Percentiles rank a stretch among this genome's conserved stretches.
Conservation (phyloP, 2,888 invertebrate genomes). For the Polyploca ridens region DNA sequence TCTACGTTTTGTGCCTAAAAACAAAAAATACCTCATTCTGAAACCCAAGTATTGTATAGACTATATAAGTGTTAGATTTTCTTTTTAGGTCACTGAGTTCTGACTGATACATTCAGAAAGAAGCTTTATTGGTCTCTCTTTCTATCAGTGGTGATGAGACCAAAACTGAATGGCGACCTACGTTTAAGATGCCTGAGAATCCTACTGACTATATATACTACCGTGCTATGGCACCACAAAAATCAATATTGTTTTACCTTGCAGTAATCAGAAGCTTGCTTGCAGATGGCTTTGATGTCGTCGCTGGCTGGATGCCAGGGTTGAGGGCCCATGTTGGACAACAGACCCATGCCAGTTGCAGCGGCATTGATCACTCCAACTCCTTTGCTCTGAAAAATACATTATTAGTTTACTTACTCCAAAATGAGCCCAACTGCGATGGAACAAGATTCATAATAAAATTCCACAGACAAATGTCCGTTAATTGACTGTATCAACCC, state of each 20-base stretch:
- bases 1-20: conserved; percentile 84
- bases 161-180: no score
- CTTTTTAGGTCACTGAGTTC: no score
- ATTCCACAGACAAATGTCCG: background rate
- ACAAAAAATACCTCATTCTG: no score
- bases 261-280: conserved; percentile 86
- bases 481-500: background rate
- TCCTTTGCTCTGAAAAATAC: conserved; percentile 83
- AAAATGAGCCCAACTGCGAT: background rate
- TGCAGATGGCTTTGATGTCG: conserved; percentile 85
- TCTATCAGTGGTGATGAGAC: no score
- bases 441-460: background rate
- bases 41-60: no score
- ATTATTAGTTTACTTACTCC: background rate
- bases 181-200: no score
- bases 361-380: conserved; percentile 94
- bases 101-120: no score
- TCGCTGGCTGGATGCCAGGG: conserved; percentile 92
- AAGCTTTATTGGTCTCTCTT: no score
- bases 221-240: background rate
- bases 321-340: conserved; percentile 90
- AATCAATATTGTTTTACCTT: conserved; percentile 69
- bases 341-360: conserved; percentile 91
- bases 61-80: no score
- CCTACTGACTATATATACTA: no score